Conservation (phyloP, 2,888 invertebrate genomes). For the Drosophila eohydei region DNA sequence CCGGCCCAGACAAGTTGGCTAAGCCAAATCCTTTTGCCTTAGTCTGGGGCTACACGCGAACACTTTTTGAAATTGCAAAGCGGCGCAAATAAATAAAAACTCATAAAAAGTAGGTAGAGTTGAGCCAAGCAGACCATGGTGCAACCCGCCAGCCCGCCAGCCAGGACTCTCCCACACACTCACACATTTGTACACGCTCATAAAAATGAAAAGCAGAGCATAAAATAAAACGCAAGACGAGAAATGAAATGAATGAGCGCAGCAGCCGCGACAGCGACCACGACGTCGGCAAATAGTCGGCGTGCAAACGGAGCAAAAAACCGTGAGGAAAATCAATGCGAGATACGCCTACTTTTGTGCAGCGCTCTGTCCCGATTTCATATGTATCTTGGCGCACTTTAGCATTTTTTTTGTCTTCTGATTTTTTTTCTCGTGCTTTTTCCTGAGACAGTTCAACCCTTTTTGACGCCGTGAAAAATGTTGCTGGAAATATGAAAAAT, state of each 20-base stretch:
- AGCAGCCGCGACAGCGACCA: conserved; percentile 51
- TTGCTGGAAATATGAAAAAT: conserved; percentile 75
- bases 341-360: conserved; percentile 43
- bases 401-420: conserved; percentile 36
- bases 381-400: conserved; percentile 56
- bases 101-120: conserved; percentile 79
- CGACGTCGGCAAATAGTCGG: conserved; percentile 35
- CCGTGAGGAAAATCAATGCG: conserved; percentile 66
- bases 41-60: conserved; percentile 59
- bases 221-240: conserved; percentile 71
- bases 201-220: conserved; percentile 70
- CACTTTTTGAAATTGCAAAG: conserved; percentile 81
- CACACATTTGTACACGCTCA: conserved; percentile 33
- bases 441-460: conserved; percentile 63
- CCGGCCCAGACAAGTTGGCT: conserved; percentile 25
- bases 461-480: conserved; percentile 70
- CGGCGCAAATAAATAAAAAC: conserved; percentile 79
- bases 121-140: conserved; percentile 31
- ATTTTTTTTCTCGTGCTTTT: conserved; percentile 5
- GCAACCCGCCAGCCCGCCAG: conserved; percentile 15
- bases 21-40: conserved; percentile 58
- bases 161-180: conserved; percentile 21
- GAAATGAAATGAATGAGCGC: conserved; percentile 75
- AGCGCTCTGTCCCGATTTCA: conserved; percentile 28
- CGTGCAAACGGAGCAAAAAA: conserved; percentile 20